These are phyloP conservation scores for Hormaphis cornu DNA, from an alignment of 1,140 invertebrate genomes.

Conservation along the genomic window DNA sequence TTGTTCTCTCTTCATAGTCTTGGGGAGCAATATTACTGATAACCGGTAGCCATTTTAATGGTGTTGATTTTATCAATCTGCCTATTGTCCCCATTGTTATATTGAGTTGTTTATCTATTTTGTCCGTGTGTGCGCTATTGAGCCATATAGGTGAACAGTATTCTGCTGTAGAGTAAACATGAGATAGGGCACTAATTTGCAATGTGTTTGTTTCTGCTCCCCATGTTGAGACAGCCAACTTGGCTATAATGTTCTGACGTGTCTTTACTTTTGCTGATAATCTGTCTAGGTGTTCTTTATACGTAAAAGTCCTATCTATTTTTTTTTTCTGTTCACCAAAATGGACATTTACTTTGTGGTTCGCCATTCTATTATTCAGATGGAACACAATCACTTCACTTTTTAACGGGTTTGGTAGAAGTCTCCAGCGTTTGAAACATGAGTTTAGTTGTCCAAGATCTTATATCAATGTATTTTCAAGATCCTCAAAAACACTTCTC, in stretches of 20 bases:
- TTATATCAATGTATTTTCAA: not conserved
- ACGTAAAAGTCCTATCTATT: not conserved
- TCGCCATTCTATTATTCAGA: not conserved
- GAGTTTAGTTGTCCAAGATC: not conserved
- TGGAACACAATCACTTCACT: slow-evolving; percentile 22
- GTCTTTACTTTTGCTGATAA: slow-evolving; percentile 16
- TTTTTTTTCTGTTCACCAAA: not conserved
- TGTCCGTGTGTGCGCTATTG: not conserved
- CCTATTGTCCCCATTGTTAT: slow-evolving; percentile 35
- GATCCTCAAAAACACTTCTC: not conserved
- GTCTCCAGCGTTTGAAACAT: slow-evolving; percentile 23
- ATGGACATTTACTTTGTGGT: not conserved
- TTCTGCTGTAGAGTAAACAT: slow-evolving; percentile 15
- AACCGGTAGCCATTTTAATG: slow-evolving; percentile 40
- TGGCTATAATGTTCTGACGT: slow-evolving; percentile 18
- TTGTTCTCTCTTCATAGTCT: not conserved
- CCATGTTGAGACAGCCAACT: not conserved
- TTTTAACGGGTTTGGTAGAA: slow-evolving; percentile 15
- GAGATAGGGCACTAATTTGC: not conserved
- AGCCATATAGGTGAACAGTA: slow-evolving; percentile 22
- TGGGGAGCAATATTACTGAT: slow-evolving; percentile 39
- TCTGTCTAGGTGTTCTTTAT: slow-evolving; percentile 3
- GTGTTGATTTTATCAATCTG: slow-evolving; percentile 40
- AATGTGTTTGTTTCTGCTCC: slow-evolving; percentile 32
- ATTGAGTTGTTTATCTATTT: slow-evolving; percentile 22